Base-by-base conservation (phyloP, 1,140 invertebrate genomes). In the Orchesella cincta region DNA sequence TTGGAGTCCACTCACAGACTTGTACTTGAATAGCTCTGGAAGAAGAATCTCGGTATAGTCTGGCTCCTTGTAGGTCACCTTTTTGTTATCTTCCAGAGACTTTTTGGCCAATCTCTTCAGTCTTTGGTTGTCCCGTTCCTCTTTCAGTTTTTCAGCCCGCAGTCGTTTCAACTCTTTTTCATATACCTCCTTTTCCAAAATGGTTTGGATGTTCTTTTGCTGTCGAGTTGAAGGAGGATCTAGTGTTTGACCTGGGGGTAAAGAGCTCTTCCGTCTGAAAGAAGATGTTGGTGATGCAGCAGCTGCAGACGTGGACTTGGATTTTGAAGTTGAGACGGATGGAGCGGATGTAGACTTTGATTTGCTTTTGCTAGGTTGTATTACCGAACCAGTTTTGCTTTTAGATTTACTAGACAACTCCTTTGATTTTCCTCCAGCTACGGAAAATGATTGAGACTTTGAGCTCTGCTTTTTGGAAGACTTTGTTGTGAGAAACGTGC, bases 131-230 rank as follows among this genome's bases (percentile, higher is more conserved):
- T 14, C 23, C 31, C 31, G 3, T 16, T 73, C 71, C 71, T 73
- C 71, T 14, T 23, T 3, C 2, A 46, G 31, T 26, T 73, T 36
- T 28, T 46, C 39, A 2, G 18, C 8, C 2, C 71, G 71, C 12
- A 73, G 14, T 20, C 36, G 33, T 28, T 73, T 73, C 71, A 73
- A 14, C 36, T 73, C 71, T 23, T 73, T 73, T 36, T 51, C 33
- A 31, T 73, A 73, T 1, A 73, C 71, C 46, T 73, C 71, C 71
- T 73, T 73, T 46, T 73, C 71, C 12, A 73, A 23, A 8, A 73
- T 36, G 20, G 16, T n/a, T 36, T 73, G 71, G 46, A 73, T 73
- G n/a, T 46, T 36, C 28, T 36, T 73, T 73, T 73, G 71, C 8
- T 36, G 36, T 12, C 39, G 34, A 16, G 71, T 31, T 12, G 62